Base-by-base conservation (phyloP, 2,888 invertebrate genomes). In the Hydriomena furcata region DNA sequence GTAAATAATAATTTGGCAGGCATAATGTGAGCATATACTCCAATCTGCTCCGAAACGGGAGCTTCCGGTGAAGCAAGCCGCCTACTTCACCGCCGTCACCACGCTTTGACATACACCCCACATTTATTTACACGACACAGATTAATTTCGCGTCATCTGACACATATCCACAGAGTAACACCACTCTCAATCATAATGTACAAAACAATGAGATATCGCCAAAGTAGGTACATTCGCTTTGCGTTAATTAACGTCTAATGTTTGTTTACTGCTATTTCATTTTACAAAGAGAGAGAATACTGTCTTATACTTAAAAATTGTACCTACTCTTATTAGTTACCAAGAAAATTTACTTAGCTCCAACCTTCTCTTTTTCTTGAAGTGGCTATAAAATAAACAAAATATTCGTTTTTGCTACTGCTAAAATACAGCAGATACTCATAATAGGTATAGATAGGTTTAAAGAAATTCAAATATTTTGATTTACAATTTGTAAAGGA, bases 111-210 rank as follows among this genome's bases (percentile, higher is more conserved):
- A 79, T 79, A 85, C 79, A 71, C 71, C 73, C 68, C 70, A 72
- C 85, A 85, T 88, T 84, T 84, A 83, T 86, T 84, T 79, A 78
- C 77, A 69, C 76, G 85, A 84, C 85, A 61, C 72, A 76, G 83
- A 87, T 86, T 87, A 85, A 87, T 87, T 75, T 75, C 61, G 66
- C 73, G 76, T 80, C 81, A 82, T 82, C 78, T 76, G 72, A 74
- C 75, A 79, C 78, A 77, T 78, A 82, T 78, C 76, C 69, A 78
- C 71, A 66, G 62, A 68, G 65, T 65, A 63, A 66, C 56, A 62
- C 61, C 56, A 60, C 73, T 71, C 73, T 82, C 73, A 73, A 79
- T 80, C 77, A 79, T 73, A 73, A 66, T 62, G 63, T 57, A 70
- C 68, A 70, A 67, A 74, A 69, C 70, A 71, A 58, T 44, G 43